Conservation (phyloP, 2,113 vertebrate species). For the Cyprinodon tularosa region DNA sequence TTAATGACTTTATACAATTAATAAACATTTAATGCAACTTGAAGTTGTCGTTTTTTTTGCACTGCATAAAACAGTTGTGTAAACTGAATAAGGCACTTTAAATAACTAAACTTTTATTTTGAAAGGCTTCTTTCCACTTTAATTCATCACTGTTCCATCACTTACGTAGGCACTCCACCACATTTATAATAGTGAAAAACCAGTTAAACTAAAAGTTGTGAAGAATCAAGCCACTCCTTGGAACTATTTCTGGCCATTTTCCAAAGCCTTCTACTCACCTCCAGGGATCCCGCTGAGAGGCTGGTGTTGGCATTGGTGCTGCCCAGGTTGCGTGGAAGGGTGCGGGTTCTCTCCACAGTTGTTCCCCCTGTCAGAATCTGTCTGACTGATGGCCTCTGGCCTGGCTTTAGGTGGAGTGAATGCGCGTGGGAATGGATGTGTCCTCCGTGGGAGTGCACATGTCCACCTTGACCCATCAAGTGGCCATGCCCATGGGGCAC, state of each 20-base stretch:
- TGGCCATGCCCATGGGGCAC: slow-evolving; percentile 73
- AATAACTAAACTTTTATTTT: background rate
- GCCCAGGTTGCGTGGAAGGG: slow-evolving; percentile 95
- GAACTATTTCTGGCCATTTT: slow-evolving; percentile 14
- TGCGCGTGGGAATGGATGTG: slow-evolving; percentile 83
- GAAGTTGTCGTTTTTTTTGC: background rate
- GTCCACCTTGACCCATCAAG: slow-evolving; percentile 66
- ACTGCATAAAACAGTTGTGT: background rate
- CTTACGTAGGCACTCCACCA: background rate
- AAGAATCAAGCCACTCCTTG: slow-evolving; percentile 1
- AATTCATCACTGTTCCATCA: slow-evolving; percentile 1
- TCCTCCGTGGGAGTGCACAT: slow-evolving; percentile 72
- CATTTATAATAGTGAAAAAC: slow-evolving; percentile 12
- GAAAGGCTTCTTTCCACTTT: background rate
- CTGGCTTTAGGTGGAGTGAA: slow-evolving; percentile 89
- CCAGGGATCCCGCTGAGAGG: slow-evolving; percentile 92
- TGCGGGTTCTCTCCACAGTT: slow-evolving; percentile 92
- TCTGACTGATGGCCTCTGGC: slow-evolving; percentile 88
- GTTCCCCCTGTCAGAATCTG: slow-evolving; percentile 90
- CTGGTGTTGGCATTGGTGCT: slow-evolving; percentile 86
- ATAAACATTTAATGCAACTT: background rate
- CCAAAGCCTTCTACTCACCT: slow-evolving; percentile 84
- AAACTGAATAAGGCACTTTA: slow-evolving; percentile 2
- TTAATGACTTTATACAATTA: background rate
- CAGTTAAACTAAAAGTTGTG: slow-evolving; percentile 8